Conservation (phyloP, 2,113 vertebrate species). For the Cyphotilapia sp. region DNA sequence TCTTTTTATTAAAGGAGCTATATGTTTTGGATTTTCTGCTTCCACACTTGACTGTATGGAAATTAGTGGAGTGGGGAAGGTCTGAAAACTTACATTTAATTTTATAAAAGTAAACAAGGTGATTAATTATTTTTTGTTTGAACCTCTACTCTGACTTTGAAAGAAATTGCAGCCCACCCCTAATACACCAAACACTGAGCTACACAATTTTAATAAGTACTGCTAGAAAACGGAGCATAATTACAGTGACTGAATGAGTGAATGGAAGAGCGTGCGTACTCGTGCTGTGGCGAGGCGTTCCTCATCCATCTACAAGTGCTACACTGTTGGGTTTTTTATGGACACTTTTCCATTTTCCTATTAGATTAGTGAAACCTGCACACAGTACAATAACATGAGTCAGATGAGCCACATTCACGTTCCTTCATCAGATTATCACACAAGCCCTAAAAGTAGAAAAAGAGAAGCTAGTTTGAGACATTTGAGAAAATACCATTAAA, state of each 20-base stretch:
- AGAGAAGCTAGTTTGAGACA: not conserved
- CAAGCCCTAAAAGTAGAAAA: not conserved
- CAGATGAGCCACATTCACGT: not conserved
- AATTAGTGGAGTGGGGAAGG: not conserved
- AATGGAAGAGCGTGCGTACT: not conserved
- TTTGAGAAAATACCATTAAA: not conserved
- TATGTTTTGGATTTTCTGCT: not conserved
- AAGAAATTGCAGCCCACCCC: not conserved
- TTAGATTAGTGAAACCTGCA: not conserved
- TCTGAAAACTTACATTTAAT: not conserved
- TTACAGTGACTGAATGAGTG: not conserved
- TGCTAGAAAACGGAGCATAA: not conserved
- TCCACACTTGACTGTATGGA: not conserved
- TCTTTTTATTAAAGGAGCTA: conserved; percentile 17
- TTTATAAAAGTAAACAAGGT: not conserved
- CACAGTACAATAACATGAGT: not conserved
- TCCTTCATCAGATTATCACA: not conserved
- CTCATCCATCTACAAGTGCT: not conserved
- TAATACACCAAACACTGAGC: not conserved
- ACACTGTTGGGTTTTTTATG: not conserved
- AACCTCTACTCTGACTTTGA: not conserved
- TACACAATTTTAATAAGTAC: not conserved
- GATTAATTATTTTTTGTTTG: not conserved
- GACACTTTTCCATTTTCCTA: not conserved
- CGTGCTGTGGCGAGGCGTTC: not conserved